Evolutionary conservation across 2,113 vertebrate species (phyloP).

Genomic region (Megalops atlanticus): DNA sequence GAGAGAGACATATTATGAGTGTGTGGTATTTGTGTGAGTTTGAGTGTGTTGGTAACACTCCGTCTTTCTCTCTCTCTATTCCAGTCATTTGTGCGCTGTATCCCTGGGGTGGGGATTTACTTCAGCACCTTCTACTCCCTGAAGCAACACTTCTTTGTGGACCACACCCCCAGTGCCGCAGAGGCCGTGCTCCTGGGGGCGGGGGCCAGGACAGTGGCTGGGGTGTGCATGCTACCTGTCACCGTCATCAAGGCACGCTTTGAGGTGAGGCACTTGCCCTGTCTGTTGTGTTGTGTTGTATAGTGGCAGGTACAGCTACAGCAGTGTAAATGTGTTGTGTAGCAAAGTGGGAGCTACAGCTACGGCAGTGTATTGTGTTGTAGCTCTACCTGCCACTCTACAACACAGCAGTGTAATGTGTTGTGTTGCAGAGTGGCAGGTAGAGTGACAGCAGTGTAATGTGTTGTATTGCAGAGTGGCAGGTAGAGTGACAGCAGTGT

Average conservation of each 20-base stretch:
- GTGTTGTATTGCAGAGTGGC: background rate
- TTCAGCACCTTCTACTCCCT: conserved; percentile 86
- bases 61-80: conserved; percentile 10
- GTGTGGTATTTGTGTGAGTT: no score
- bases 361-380: background rate
- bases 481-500: background rate
- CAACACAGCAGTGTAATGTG: background rate
- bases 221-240: conserved; percentile 84
- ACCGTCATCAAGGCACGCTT: conserved; percentile 94
- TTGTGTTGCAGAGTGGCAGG: background rate
- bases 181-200: conserved; percentile 82
- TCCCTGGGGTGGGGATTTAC: conserved; percentile 94
- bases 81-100: conserved; percentile 90
- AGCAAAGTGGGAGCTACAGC: background rate
- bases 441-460: no score
- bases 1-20: no score
- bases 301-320: background rate
- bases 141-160: conserved; percentile 80
- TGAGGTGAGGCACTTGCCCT: conserved; percentile 73
- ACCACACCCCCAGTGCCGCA: conserved; percentile 69
- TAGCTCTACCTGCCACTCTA: no score
- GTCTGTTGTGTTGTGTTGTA: background rate
- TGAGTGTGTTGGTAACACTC: no score
- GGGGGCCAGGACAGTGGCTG: conserved; percentile 80
- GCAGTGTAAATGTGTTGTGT: background rate